Percentiles rank a stretch among this genome's conserved stretches.
Evolutionary conservation across 2,888 invertebrate species (phyloP).

Genomic region (Callyntrura sp.): DNA sequence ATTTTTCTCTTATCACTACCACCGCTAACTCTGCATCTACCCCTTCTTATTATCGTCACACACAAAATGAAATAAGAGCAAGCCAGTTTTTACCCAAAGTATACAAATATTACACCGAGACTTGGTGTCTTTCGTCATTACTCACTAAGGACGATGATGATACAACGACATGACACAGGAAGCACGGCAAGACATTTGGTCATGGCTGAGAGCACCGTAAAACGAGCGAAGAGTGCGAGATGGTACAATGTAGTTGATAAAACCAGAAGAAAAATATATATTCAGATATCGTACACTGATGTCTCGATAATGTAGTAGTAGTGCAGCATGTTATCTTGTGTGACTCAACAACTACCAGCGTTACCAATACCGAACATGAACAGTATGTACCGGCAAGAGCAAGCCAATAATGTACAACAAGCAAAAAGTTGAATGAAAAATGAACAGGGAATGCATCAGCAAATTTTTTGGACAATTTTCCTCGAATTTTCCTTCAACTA

Average conservation of each 20-base stretch:
- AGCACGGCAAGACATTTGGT: slow-evolving; percentile 73
- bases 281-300: neutral
- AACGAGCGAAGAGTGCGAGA: slow-evolving; percentile 57
- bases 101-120: slow-evolving; percentile 59
- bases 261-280: neutral
- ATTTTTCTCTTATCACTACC: neutral
- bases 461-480: slow-evolving; percentile 16
- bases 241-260: too few relatives aligned
- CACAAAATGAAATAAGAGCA: neutral
- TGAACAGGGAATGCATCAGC: slow-evolving; percentile 26
- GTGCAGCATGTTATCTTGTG: too few relatives aligned
- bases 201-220: slow-evolving; percentile 62
- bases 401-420: too few relatives aligned
- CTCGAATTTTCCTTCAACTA: too few relatives aligned
- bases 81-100: neutral
- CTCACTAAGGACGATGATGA: slow-evolving; percentile 58
- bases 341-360: slow-evolving; percentile 24
- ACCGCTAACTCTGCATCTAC: too few relatives aligned
- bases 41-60: too few relatives aligned
- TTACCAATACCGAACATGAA: neutral
- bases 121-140: slow-evolving; percentile 35
- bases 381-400: too few relatives aligned
- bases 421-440: too few relatives aligned
- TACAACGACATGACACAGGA: slow-evolving; percentile 68
- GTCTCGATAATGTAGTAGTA: too few relatives aligned